phyloP scores from a whole-genome alignment of 35 echinoderm and acorn worm species.

The Hemicentrotus pulcherrimus region DNA sequence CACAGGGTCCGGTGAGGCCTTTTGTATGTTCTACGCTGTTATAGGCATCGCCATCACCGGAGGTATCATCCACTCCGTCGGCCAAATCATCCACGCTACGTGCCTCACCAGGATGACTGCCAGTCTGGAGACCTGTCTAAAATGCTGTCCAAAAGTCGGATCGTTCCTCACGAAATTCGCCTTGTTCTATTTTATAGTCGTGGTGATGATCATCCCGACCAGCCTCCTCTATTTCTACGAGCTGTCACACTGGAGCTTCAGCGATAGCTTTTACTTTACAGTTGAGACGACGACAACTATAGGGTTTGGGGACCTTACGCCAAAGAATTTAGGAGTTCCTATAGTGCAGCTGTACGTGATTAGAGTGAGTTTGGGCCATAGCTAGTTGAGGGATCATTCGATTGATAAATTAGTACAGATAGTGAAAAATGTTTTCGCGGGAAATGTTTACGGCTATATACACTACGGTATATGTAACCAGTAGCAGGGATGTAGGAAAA shows the following conservation, averaged over 20 bases:
- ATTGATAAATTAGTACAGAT: neutral
- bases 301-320: neutral
- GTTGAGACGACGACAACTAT: neutral
- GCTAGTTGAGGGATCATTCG: neutral
- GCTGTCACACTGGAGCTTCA: neutral
- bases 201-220: neutral
- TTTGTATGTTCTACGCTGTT: neutral
- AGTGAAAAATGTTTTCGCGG: neutral
- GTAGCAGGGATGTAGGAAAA: neutral
- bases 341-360: neutral
- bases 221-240: neutral
- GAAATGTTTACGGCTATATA: neutral
- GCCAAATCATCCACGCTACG: neutral
- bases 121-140: neutral
- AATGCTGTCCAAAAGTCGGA: neutral
- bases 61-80: neutral
- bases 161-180: neutral
- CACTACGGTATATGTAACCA: neutral
- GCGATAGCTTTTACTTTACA: neutral
- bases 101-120: neutral
- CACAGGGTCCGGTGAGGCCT: neutral
- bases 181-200: neutral
- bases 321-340: neutral
- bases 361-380: neutral
- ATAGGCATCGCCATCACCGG: neutral